These are phyloP conservation scores for Seira ritae DNA, from an alignment of 2,888 invertebrate species.

Conservation along the genomic window DNA sequence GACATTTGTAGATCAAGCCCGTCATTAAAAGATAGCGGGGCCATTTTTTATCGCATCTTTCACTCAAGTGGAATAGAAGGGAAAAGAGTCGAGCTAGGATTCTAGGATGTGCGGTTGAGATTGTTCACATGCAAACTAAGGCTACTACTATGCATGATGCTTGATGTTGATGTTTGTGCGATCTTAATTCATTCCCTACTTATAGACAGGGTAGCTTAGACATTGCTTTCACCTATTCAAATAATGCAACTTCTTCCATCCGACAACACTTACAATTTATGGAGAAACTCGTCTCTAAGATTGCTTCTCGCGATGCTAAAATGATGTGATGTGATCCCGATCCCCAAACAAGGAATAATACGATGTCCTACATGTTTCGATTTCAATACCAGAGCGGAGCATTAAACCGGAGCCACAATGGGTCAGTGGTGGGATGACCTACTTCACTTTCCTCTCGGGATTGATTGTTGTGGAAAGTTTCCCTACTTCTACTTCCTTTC, in stretches of 20 bases:
- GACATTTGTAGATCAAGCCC: conserved; percentile 57
- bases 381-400: conserved; percentile 1
- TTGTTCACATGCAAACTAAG: background rate
- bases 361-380: background rate
- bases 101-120: background rate
- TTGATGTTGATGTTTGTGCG: too few species aligned
- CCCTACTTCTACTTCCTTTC: background rate
- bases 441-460: background rate
- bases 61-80: background rate
- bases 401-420: background rate
- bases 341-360: background rate
- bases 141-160: background rate
- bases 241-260: background rate
- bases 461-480: background rate
- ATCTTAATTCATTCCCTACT: background rate
- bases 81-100: background rate
- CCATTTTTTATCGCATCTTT: conserved; percentile 34
- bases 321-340: too few species aligned
- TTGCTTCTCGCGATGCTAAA: background rate
- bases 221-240: background rate
- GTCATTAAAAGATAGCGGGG: conserved; percentile 34
- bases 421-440: conserved; percentile 6
- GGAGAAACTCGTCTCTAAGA: background rate
- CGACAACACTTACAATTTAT: background rate
- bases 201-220: too few species aligned